A percentile compares a stretch with the other conserved stretches of the same genome.
Conservation (phyloP, 2,113 vertebrate species). For the Rhabdomys dilectus region DNA sequence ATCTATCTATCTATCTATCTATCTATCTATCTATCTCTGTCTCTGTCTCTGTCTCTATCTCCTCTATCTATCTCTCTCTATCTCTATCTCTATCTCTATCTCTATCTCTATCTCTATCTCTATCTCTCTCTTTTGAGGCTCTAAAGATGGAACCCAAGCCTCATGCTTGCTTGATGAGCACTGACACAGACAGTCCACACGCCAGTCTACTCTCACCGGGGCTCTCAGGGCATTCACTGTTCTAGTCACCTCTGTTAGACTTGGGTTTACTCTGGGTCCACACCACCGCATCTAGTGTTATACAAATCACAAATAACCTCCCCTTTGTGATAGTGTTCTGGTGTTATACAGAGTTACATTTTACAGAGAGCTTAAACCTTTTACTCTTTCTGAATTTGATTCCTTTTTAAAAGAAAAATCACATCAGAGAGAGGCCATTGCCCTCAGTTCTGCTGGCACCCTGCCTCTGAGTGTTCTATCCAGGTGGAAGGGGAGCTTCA, state of each 20-base stretch:
- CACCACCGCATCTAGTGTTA: neutral
- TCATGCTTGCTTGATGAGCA: neutral
- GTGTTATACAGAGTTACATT: neutral
- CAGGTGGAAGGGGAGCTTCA: no score
- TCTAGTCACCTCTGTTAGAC: neutral
- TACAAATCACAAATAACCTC: neutral
- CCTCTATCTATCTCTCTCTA: no score
- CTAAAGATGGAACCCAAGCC: neutral
- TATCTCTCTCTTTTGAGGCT: no score
- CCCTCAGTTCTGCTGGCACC: neutral
- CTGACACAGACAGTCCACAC: neutral
- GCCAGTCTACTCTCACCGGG: rapidly evolving
- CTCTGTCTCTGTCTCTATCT: no score
- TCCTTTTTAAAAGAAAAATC: neutral
- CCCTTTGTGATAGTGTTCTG: neutral
- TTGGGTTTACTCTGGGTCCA: neutral
- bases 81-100: no score
- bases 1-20: no score
- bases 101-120: no score
- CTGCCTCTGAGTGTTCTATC: neutral
- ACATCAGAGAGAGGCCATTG: neutral
- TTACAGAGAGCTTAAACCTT: neutral
- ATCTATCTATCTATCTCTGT: no score
- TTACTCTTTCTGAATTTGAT: neutral
- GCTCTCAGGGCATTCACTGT: rapidly evolving